Evolutionary conservation across 2,888 invertebrate species (phyloP).

Genomic region (Cylloceria caligata): DNA sequence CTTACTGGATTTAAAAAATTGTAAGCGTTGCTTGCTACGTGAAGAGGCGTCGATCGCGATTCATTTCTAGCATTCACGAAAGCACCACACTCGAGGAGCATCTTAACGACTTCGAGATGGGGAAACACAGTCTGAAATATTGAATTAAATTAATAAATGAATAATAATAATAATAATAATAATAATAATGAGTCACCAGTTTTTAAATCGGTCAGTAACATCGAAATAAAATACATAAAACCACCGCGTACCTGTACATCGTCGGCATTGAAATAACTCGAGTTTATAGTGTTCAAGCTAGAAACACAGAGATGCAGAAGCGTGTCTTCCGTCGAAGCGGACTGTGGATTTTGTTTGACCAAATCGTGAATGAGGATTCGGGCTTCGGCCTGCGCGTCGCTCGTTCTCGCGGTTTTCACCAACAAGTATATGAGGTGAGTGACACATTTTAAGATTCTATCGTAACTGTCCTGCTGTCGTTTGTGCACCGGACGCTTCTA

Average conservation of each 20-base stretch:
- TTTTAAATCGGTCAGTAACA: too few species aligned
- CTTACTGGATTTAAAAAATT: slow-evolving; percentile 90
- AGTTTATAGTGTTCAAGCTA: slow-evolving; percentile 91
- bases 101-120: slow-evolving; percentile 88
- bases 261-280: slow-evolving; percentile 90
- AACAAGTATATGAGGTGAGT: slow-evolving; percentile 92
- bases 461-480: slow-evolving; percentile 92
- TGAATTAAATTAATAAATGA: not conserved
- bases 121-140: slow-evolving; percentile 90
- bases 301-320: slow-evolving; percentile 94
- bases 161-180: not conserved
- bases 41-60: slow-evolving; percentile 92
- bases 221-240: not conserved
- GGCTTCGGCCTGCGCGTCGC: slow-evolving; percentile 84
- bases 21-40: slow-evolving; percentile 91
- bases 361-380: slow-evolving; percentile 86
- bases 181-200: too few species aligned
- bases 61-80: slow-evolving; percentile 91
- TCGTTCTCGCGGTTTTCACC: slow-evolving; percentile 87
- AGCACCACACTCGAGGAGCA: slow-evolving; percentile 92
- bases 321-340: slow-evolving; percentile 91
- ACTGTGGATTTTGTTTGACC: slow-evolving; percentile 88
- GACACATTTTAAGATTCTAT: slow-evolving; percentile 92
- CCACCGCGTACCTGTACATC: slow-evolving; percentile 87
- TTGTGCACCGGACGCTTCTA: slow-evolving; percentile 90